Percentiles rank a stretch among this genome's conserved stretches.
Conservation (phyloP, 2,113 vertebrate species). For the Todiramphus chloris region DNA sequence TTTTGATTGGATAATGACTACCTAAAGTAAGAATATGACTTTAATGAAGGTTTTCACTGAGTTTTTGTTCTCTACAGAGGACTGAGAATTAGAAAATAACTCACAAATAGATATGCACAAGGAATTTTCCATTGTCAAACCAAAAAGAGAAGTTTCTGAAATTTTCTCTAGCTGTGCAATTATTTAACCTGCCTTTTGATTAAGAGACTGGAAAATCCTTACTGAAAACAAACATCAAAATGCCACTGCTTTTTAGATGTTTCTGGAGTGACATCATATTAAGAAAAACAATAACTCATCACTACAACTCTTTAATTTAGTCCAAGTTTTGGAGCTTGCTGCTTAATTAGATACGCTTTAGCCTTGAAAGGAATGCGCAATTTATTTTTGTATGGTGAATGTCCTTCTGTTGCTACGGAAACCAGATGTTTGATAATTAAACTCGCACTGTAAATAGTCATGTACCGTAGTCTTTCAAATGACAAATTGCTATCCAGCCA, state of each 20-base stretch:
- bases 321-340: background rate
- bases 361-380: background rate
- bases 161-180: background rate
- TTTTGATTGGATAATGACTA: background rate
- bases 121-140: background rate
- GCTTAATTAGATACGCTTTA: background rate
- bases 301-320: background rate
- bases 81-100: background rate
- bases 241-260: background rate
- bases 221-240: background rate
- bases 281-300: background rate
- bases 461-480: too few relatives aligned
- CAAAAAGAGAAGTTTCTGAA: background rate
- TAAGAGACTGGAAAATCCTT: background rate
- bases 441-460: background rate
- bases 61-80: background rate
- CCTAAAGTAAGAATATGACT: background rate
- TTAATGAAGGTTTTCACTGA: background rate
- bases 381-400: slow-evolving; percentile 28
- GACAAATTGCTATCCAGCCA: background rate
- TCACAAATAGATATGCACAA: background rate
- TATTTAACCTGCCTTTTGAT: background rate
- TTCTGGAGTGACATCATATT: background rate
- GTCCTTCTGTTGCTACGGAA: slow-evolving; percentile 30
- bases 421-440: slow-evolving; percentile 58